phyloP scores from a whole-genome alignment of 2,888 invertebrate species.

The Prosapia bicincta region DNA sequence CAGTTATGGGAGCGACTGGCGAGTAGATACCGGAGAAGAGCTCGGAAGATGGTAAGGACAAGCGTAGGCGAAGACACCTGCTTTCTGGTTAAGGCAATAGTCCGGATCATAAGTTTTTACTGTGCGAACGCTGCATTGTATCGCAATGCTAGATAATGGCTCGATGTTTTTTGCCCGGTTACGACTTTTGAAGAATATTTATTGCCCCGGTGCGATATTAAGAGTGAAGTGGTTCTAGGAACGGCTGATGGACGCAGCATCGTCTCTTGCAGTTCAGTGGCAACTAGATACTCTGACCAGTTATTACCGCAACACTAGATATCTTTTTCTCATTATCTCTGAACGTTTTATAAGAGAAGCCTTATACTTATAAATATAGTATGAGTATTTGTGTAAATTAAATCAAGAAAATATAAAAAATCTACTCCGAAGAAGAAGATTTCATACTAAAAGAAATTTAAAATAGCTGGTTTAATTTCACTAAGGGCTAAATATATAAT shows the following conservation, averaged over 20 bases:
- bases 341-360: too few species aligned
- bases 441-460: too few species aligned
- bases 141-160: background rate
- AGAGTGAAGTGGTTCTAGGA: background rate
- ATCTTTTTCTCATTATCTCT: too few species aligned
- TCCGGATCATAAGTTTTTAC: background rate
- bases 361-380: too few species aligned
- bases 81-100: background rate
- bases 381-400: too few species aligned
- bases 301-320: background rate
- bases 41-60: background rate
- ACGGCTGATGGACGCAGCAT: background rate
- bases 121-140: background rate
- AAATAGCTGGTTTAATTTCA: too few species aligned
- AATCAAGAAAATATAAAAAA: too few species aligned
- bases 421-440: too few species aligned
- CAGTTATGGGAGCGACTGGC: background rate
- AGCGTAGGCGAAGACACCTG: slow-evolving; percentile 1
- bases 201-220: background rate
- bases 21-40: background rate
- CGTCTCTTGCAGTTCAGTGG: too few species aligned
- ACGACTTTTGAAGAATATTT: background rate
- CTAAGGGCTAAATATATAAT: too few species aligned
- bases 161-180: background rate
- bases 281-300: too few species aligned